A percentile compares a stretch with the other conserved stretches of the same genome.
These are phyloP conservation scores for Ellobius talpinus DNA, from an alignment of 2,113 vertebrate genomes.

Conservation along the genomic window DNA sequence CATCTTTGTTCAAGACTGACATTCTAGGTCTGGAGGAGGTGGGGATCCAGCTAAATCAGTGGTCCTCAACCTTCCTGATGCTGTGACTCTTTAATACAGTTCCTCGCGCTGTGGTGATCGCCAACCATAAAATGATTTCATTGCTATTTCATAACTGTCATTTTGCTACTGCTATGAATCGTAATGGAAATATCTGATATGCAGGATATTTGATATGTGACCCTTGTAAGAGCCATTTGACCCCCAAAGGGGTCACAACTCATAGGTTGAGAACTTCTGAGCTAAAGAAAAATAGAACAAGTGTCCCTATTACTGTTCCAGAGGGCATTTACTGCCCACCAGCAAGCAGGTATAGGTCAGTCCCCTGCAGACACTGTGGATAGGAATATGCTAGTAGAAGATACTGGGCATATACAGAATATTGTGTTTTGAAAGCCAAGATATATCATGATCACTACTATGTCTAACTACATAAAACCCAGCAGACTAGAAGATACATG, in stretches of 20 bases:
- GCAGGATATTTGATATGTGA: neutral
- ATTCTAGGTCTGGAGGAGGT: neutral
- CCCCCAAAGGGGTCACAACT: neutral
- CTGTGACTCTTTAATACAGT: neutral
- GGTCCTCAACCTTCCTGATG: neutral
- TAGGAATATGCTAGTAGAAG: neutral
- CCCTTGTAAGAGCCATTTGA: neutral
- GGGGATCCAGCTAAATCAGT: neutral
- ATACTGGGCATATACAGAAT: neutral
- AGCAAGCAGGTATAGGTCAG: neutral
- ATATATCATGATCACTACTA: neutral
- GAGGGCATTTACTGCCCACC: neutral
- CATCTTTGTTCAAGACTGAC: neutral
- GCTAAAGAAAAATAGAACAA: slow-evolving; percentile 27
- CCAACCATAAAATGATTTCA: neutral
- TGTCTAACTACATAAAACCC: slow-evolving; percentile 4
- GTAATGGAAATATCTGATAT: neutral
- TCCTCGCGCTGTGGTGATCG: neutral
- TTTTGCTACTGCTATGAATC: neutral
- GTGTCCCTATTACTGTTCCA: neutral
- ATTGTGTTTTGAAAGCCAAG: slow-evolving; percentile 23
- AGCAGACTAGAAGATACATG: neutral
- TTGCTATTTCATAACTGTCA: neutral
- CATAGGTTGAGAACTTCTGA: neutral
- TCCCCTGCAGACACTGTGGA: neutral